Evolutionary conservation across 2,797 vertebrate species (phyloP).

Genomic region (Tamandua tetradactyla): DNA sequence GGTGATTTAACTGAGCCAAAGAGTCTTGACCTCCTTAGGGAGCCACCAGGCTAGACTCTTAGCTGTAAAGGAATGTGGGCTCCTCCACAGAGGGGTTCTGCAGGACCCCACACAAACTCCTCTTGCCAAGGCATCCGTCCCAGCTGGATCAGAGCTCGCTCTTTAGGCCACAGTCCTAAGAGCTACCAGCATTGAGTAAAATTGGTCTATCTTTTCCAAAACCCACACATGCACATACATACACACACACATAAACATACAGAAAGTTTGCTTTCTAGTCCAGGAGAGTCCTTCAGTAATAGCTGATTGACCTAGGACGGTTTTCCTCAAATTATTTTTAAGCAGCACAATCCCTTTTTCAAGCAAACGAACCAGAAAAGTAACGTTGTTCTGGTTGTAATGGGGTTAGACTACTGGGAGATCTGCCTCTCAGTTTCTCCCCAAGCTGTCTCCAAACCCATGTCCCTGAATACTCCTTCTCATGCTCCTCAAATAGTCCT

Average conservation of each 20-base stretch:
- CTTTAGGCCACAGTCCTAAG: neutral
- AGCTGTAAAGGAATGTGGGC: neutral
- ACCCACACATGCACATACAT: neutral
- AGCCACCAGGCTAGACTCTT: neutral
- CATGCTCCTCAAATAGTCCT: neutral
- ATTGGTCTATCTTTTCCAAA: neutral
- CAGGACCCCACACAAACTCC: neutral
- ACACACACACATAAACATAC: neutral
- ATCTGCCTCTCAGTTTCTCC: neutral
- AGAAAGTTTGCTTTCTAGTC: too few relatives aligned
- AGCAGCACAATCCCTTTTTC: neutral
- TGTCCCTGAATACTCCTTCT: neutral
- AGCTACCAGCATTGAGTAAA: neutral
- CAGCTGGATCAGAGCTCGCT: neutral
- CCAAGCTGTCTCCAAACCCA: neutral
- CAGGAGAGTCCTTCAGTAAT: neutral
- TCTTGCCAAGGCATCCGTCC: neutral
- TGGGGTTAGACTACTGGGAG: neutral
- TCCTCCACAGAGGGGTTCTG: neutral
- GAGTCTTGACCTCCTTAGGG: neutral
- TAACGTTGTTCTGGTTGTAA: neutral
- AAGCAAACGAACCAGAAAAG: neutral
- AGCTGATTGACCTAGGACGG: neutral
- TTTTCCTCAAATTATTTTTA: neutral
- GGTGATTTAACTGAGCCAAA: constrained; percentile 4